Base-by-base conservation (phyloP, 1,140 invertebrate species). In the Galendromus occidentalis region DNA sequence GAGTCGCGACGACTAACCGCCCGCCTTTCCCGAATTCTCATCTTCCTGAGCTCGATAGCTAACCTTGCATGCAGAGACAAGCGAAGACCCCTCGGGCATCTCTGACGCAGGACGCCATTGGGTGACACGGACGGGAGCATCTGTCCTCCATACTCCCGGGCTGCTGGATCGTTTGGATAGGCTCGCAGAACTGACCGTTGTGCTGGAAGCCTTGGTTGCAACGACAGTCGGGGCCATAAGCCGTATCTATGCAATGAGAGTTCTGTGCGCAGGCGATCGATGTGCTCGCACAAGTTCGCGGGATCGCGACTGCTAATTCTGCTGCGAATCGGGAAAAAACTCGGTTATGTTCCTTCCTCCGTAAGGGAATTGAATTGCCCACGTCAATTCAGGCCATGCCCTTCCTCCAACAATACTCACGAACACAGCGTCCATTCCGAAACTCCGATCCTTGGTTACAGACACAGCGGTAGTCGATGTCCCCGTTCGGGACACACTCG, bases 381-480 rank as follows among this genome's bases (percentile, higher is more conserved):
- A 6, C 33, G 33, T 39, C 33, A n/a, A n/a, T n/a, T n/a, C n/a
- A n/a, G n/a, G n/a, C n/a, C n/a, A n/a, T n/a, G n/a, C n/a, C n/a
- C n/a, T n/a, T n/a, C n/a, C n/a, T n/a, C 12, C 42, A n/a, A 47
- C 22, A 25, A 14, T 18, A 59, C 51, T 59, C 25, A 59, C 51
- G 51, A 33, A 59, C 51, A 9, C 51, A 59, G 25, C 51, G 25
- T 22, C 51, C 51, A 6, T 22, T 22, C 14, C 20, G 14, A 22
- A 59, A 59, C 9, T 59, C 51, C 4, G 51, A 25, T 59, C 51
- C 51, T 59, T 59, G 51, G 25, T 59, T 33, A 22, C 51, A 59
- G 14, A 59, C 25, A 9, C 51, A 59, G 14, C 51, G 51, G 33
- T 59, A 59, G 25, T 59, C 51, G 51, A 33, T 14, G 20, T 59